Evolutionary conservation across 2,113 vertebrate species (phyloP).

Genomic region (Clarias magur): DNA sequence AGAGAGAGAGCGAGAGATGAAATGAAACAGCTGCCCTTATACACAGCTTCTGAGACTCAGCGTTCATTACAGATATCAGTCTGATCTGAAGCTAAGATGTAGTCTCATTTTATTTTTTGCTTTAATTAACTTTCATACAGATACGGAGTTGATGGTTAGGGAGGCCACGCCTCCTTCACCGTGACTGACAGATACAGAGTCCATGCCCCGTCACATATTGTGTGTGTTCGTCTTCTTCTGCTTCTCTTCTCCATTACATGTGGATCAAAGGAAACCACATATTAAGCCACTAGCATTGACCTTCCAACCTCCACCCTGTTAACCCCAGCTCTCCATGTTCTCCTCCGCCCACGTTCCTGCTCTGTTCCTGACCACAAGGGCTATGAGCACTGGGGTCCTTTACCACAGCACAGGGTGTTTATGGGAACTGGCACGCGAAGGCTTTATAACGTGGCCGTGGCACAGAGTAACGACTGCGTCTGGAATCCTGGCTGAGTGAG

Average conservation of each 20-base stretch:
- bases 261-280: background rate
- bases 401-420: constrained; percentile 9
- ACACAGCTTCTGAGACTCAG: background rate
- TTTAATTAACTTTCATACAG: too few relatives aligned
- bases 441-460: constrained; percentile 4
- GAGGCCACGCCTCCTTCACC: background rate
- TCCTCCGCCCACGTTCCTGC: background rate
- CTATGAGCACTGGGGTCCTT: background rate
- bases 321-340: background rate
- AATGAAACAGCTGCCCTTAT: background rate
- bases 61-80: background rate
- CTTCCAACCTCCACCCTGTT: background rate
- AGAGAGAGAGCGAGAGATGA: constrained; percentile 41
- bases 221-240: background rate
- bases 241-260: background rate
- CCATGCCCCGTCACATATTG: background rate
- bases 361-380: background rate
- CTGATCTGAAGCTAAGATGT: too few relatives aligned
- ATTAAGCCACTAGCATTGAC: background rate
- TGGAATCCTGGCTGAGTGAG: background rate
- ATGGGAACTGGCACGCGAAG: constrained; percentile 4
- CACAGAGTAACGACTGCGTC: background rate
- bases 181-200: background rate
- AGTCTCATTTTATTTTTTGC: too few relatives aligned
- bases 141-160: too few relatives aligned